These are phyloP conservation scores for Poecile montanus DNA, from an alignment of 2,797 vertebrate genomes.

Conservation along the genomic window DNA sequence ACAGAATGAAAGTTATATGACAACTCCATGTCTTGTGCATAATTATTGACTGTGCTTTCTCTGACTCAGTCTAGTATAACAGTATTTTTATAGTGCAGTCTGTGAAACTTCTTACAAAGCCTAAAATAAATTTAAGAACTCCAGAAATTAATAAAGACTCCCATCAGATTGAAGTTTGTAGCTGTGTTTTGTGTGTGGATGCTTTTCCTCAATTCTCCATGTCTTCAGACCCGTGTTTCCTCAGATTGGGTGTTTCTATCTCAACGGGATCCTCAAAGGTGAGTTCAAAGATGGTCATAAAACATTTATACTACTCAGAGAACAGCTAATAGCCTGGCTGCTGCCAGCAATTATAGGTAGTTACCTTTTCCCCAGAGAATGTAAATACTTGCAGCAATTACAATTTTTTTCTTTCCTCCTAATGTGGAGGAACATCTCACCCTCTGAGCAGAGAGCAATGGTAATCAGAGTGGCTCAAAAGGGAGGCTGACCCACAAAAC, in stretches of 20 bases:
- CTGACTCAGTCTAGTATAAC: background rate
- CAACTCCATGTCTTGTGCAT: background rate
- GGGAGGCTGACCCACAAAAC: background rate
- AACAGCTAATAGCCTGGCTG: background rate
- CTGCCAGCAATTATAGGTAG: background rate
- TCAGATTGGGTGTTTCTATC: background rate
- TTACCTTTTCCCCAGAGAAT: background rate
- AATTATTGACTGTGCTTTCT: background rate
- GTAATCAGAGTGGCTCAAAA: background rate
- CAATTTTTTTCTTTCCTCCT: slow-evolving; percentile 1
- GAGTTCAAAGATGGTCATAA: background rate
- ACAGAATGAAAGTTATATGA: background rate
- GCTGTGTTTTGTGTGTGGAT: background rate
- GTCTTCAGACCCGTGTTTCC: background rate
- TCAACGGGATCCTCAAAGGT: background rate
- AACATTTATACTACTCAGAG: background rate
- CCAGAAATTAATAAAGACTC: background rate
- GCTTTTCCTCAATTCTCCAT: background rate
- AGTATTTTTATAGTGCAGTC: background rate
- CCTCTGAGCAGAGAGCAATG: background rate
- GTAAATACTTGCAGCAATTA: background rate
- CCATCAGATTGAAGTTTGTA: background rate
- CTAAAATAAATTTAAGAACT: background rate
- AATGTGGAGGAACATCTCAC: background rate
- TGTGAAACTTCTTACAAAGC: background rate